A percentile compares a stretch with the other conserved stretches of the same genome.
These are phyloP conservation scores for Homarus gammarus DNA, from an alignment of 2,888 invertebrate genomes.

Conservation along the genomic window DNA sequence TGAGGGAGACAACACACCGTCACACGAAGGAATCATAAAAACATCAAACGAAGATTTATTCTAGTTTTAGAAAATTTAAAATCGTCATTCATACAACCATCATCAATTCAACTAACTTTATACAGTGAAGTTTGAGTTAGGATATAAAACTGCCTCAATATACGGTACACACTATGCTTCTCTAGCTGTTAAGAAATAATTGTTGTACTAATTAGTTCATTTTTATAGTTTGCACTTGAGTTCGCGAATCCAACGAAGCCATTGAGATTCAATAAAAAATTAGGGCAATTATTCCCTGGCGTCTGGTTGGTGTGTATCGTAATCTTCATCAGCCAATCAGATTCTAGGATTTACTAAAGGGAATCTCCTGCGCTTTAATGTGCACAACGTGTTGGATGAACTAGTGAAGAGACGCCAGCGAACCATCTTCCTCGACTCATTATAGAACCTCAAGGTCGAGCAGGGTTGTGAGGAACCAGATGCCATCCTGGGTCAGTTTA, in stretches of 20 bases:
- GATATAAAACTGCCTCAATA: neutral
- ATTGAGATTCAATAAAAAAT: neutral
- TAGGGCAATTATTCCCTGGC: neutral
- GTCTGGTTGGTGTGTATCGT: neutral
- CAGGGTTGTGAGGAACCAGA: constrained; percentile 6
- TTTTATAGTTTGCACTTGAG: neutral
- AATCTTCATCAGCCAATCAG: neutral
- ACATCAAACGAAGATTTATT: neutral
- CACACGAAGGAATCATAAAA: neutral
- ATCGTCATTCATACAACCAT: neutral
- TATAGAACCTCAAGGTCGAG: constrained; percentile 4
- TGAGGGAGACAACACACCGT: no score
- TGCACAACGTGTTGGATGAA: neutral
- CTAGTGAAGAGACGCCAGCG: neutral
- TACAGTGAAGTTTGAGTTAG: neutral
- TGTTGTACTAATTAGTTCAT: neutral
- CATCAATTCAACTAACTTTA: neutral
- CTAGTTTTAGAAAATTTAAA: neutral
- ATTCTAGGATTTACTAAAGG: neutral
- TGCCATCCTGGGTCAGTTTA: constrained; percentile 55
- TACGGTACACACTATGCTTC: neutral
- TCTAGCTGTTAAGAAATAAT: neutral
- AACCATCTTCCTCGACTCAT: neutral
- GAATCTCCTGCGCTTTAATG: neutral
- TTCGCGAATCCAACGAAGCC: neutral